phyloP scores from a whole-genome alignment of 1,140 invertebrate species.

The Oryctes rhinoceros region DNA sequence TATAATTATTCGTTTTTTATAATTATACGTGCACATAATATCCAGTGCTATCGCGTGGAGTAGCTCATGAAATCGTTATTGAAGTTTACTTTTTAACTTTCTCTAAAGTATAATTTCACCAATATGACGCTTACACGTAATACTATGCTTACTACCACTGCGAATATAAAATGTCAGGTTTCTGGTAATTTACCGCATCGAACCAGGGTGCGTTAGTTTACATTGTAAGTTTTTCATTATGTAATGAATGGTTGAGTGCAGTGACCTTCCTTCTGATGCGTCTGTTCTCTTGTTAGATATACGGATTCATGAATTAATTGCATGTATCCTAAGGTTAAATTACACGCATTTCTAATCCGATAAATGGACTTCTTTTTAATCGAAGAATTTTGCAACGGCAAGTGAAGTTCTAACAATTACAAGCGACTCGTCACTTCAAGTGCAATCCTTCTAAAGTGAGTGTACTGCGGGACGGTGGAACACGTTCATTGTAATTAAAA shows the following conservation, averaged over 20 bases:
- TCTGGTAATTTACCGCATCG: neutral
- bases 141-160: neutral
- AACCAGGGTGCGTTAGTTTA: conserved; percentile 9
- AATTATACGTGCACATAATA: neutral
- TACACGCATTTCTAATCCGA: neutral
- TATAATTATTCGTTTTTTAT: neutral
- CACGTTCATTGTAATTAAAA: too few relatives aligned
- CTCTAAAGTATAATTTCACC: conserved; percentile 2
- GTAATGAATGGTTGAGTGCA: conserved; percentile 13
- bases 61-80: neutral
- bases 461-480: too few relatives aligned
- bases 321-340: conserved; percentile 1
- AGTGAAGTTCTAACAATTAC: too few relatives aligned
- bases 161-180: neutral
- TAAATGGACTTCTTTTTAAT: conserved; percentile 17
- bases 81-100: conserved; percentile 4
- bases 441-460: too few relatives aligned
- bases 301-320: conserved; percentile 10
- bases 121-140: neutral
- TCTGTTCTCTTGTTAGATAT: neutral
- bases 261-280: neutral
- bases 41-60: neutral
- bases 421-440: too few relatives aligned
- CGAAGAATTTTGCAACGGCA: too few relatives aligned
- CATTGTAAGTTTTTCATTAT: neutral